These are phyloP conservation scores for Glyphotaelius pellucidus DNA, from an alignment of 2,888 invertebrate species.

Conservation along the genomic window DNA sequence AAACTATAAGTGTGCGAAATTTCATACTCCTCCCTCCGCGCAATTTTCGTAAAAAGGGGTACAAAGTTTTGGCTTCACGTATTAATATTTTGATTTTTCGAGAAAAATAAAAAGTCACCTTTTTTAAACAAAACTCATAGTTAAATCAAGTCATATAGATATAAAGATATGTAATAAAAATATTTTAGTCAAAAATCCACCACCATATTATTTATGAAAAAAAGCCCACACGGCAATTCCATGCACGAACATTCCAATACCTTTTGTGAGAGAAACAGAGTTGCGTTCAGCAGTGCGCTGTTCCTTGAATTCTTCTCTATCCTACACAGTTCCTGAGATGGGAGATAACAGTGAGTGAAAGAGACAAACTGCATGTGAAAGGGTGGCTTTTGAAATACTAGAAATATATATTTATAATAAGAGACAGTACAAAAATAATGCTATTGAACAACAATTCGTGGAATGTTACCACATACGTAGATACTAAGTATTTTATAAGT, in stretches of 20 bases:
- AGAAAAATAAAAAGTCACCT: too few relatives aligned
- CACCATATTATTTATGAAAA: neutral
- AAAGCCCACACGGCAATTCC: neutral
- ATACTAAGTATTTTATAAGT: too few relatives aligned
- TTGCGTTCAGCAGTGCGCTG: slow-evolving; percentile 82
- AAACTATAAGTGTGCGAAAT: too few relatives aligned
- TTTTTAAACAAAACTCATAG: too few relatives aligned
- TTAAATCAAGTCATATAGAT: neutral
- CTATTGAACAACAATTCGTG: neutral
- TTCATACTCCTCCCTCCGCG: too few relatives aligned
- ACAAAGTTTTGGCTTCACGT: too few relatives aligned
- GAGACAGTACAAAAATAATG: neutral
- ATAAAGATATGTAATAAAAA: neutral
- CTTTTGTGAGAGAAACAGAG: slow-evolving; percentile 82
- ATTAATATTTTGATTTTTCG: too few relatives aligned
- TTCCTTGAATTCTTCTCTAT: slow-evolving; percentile 78
- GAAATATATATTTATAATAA: neutral
- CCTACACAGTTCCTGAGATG: slow-evolving; percentile 79
- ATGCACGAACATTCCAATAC: slow-evolving; percentile 69
- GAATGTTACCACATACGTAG: too few relatives aligned
- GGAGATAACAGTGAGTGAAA: slow-evolving; percentile 4
- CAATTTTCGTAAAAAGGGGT: too few relatives aligned
- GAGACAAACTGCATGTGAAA: slow-evolving; percentile 19
- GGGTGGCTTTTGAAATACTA: neutral
- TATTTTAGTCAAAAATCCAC: neutral